These are phyloP conservation scores for Scolopax mira DNA, from an alignment of 2,113 vertebrate species.

Conservation along the genomic window DNA sequence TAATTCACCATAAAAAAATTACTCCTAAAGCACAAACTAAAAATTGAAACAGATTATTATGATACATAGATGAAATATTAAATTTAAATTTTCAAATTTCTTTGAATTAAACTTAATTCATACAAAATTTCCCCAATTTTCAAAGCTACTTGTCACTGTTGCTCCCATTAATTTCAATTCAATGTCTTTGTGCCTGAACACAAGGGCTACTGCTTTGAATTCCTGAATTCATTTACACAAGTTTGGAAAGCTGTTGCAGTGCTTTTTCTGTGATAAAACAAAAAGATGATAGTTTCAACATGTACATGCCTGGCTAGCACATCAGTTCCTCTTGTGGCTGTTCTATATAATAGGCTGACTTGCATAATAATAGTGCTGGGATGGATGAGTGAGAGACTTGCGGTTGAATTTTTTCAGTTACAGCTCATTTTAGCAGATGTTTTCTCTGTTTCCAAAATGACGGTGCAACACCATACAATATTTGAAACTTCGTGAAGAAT, in stretches of 20 bases:
- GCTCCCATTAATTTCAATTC: background rate
- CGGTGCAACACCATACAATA: background rate
- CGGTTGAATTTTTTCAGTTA: slow-evolving; percentile 71
- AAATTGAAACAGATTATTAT: background rate
- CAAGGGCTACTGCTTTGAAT: background rate
- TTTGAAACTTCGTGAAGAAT: background rate
- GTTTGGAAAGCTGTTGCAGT: background rate
- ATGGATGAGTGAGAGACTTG: slow-evolving; percentile 18
- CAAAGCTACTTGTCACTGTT: background rate
- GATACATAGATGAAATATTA: background rate
- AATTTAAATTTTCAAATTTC: background rate
- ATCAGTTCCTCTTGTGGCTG: background rate
- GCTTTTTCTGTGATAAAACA: background rate
- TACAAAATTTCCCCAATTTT: background rate
- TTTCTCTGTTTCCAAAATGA: slow-evolving; percentile 53
- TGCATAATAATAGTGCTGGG: slow-evolving; percentile 28
- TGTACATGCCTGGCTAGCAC: background rate
- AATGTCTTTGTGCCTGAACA: background rate
- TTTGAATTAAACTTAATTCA: background rate
- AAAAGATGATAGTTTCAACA: background rate
- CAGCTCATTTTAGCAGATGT: slow-evolving; percentile 70
- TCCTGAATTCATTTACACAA: background rate
- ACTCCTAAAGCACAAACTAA: background rate
- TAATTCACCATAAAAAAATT: background rate
- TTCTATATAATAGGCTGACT: slow-evolving; percentile 59